Percentiles rank a stretch among this genome's conserved stretches.
Conservation (phyloP, 2,888 invertebrate species). For the Torymus auratus region DNA sequence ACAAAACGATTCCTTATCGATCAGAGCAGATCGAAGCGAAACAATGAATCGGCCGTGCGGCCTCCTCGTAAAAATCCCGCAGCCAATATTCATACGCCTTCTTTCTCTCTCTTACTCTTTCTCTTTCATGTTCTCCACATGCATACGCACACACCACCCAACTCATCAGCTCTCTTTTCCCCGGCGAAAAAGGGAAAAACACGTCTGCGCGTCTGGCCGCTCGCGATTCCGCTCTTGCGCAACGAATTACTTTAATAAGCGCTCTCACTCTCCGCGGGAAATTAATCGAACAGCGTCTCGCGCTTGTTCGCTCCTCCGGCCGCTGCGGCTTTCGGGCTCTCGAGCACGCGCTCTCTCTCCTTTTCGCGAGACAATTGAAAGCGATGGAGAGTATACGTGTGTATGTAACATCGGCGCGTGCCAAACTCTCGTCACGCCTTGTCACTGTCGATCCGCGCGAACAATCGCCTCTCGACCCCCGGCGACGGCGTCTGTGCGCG, state of each 20-base stretch:
- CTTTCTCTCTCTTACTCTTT: no score
- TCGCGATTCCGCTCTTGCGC: no score
- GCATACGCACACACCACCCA: no score
- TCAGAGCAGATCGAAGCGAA: constrained; percentile 2
- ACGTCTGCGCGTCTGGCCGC: no score
- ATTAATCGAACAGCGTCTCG: no score
- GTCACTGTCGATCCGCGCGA: constrained; percentile 64
- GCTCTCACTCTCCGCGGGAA: no score
- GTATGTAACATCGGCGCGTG: constrained; percentile 64
- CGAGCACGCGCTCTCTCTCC: neutral
- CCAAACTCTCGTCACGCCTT: constrained; percentile 66
- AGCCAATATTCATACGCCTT: neutral
- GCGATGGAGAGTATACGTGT: neutral
- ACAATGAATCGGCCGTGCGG: constrained; percentile 24
- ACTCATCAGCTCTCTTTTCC: no score
- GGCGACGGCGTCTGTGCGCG: neutral
- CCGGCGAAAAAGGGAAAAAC: no score
- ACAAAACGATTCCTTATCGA: constrained; percentile 20
- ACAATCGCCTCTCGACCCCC: constrained; percentile 39
- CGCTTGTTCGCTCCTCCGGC: no score
- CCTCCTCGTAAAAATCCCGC: neutral
- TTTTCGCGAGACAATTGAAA: neutral
- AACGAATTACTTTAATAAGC: no score
- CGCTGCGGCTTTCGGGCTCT: no score
- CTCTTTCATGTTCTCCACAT: no score